Percentiles rank a stretch among this genome's conserved stretches.
Evolutionary conservation across 2,797 vertebrate species (phyloP).

Genomic region (Morelia viridis): DNA sequence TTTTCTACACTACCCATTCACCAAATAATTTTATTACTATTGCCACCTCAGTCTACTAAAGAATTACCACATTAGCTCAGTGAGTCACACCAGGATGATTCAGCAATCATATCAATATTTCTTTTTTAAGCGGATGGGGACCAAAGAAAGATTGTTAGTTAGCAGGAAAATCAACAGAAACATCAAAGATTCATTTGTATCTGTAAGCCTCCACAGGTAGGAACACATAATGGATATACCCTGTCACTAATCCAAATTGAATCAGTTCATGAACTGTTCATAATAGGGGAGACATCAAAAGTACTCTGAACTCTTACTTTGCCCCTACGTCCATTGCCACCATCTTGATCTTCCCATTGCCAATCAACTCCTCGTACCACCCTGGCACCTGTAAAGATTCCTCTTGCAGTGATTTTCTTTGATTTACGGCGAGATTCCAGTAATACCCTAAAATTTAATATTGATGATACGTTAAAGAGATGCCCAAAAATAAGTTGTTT

Average conservation of each 20-base stretch:
- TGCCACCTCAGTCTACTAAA: neutral
- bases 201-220: neutral
- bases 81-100: neutral
- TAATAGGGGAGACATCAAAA: neutral
- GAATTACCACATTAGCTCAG: neutral
- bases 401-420: conserved; percentile 98
- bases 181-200: neutral
- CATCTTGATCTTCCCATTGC: conserved; percentile 99
- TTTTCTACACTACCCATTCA: neutral
- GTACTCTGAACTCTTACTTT: conserved; percentile 79
- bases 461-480: conserved; percentile 48
- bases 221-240: neutral
- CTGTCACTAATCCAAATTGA: neutral
- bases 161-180: neutral
- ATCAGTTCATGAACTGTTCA: neutral
- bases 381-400: conserved; percentile 95
- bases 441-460: conserved; percentile 84
- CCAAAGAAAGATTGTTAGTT: neutral
- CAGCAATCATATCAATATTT: neutral
- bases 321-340: conserved; percentile 95
- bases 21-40: neutral
- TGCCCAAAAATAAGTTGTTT: neutral
- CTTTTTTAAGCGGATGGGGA: neutral
- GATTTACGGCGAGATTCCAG: conserved; percentile 98
- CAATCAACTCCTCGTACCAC: conserved; percentile 98